These are phyloP conservation scores for Onychomys torridus DNA, from an alignment of 2,797 vertebrate species.

Conservation along the genomic window DNA sequence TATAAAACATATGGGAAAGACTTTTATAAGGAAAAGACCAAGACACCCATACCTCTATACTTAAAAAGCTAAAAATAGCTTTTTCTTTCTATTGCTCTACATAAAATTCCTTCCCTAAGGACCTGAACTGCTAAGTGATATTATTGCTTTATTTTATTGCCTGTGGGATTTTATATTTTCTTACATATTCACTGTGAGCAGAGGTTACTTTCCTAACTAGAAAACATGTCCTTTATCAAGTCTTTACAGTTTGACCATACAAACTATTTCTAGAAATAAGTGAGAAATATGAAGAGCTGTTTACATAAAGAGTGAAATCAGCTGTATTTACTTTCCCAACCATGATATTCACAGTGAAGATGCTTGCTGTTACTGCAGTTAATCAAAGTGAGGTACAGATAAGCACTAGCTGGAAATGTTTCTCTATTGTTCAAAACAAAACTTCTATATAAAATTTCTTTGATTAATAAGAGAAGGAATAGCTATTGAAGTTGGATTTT, in stretches of 20 bases:
- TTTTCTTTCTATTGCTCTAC: not conserved
- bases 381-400: not conserved
- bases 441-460: constrained; percentile 33
- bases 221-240: constrained; percentile 41
- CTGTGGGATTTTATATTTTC: constrained; percentile 47
- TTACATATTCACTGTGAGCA: not conserved
- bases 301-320: not conserved
- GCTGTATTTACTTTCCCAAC: constrained; percentile 1
- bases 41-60: not conserved
- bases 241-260: not conserved
- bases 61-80: constrained; percentile 10
- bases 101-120: constrained; percentile 22
- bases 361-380: not conserved
- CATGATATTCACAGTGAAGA: not conserved
- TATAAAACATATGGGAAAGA: not conserved
- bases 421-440: not conserved
- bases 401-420: not conserved
- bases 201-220: constrained; percentile 2
- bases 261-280: constrained; percentile 19
- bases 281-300: not conserved
- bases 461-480: not conserved
- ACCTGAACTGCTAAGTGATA: not conserved
- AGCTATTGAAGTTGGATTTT: constrained; percentile 3
- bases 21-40: not conserved
- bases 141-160: constrained; percentile 55